Percentiles rank a stretch among this genome's conserved stretches.
These are phyloP conservation scores for Mus spretus DNA, from an alignment of 2,797 vertebrate species.

Conservation along the genomic window DNA sequence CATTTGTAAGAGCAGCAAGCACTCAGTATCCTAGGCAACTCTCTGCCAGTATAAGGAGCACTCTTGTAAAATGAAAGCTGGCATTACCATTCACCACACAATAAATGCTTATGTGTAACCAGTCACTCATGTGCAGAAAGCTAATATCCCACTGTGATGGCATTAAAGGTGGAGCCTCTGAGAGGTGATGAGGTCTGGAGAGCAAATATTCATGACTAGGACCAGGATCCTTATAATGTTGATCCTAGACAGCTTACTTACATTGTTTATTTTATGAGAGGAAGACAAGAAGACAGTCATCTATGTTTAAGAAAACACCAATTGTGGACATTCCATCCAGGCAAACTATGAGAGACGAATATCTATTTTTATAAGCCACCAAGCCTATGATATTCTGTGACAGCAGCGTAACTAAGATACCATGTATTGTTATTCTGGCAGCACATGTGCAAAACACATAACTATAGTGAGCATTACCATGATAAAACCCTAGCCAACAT, in stretches of 20 bases:
- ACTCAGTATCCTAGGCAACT: background rate
- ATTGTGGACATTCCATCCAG: background rate
- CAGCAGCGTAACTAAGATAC: background rate
- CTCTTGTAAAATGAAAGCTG: background rate
- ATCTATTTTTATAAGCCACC: background rate
- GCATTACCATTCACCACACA: background rate
- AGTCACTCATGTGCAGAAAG: background rate
- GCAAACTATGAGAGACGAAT: background rate
- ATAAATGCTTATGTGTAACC: background rate
- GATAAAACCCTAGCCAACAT: background rate
- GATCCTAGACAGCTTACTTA: background rate
- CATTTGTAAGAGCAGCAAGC: background rate
- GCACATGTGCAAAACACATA: background rate
- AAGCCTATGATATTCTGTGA: background rate
- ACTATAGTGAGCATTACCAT: background rate
- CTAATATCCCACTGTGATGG: too few relatives aligned
- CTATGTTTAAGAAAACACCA: background rate
- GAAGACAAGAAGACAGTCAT: background rate
- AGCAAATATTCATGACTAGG: background rate
- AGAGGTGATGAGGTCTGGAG: background rate
- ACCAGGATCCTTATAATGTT: background rate
- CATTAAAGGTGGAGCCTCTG: background rate
- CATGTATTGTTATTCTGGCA: background rate
- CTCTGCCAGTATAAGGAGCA: background rate
- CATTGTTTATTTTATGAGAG: background rate